A percentile compares a stretch with the other conserved stretches of the same genome.
These are phyloP conservation scores for Motacilla tschutschensis DNA, from an alignment of 2,113 vertebrate species.

Conservation along the genomic window DNA sequence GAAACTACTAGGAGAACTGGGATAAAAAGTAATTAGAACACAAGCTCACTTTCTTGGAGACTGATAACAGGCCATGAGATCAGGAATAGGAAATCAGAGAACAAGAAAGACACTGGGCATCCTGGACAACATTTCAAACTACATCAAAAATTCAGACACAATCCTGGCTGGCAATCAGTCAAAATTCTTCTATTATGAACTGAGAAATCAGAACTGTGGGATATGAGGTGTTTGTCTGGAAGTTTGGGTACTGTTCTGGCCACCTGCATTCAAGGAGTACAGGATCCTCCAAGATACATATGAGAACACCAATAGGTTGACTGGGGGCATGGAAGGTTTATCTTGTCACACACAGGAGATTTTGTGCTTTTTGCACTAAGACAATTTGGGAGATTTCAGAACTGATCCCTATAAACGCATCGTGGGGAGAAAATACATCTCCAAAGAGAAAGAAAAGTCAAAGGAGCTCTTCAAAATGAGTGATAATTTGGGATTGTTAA, in stretches of 20 bases:
- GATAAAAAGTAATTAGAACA: not conserved
- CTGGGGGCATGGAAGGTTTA: not conserved
- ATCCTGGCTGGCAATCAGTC: not conserved
- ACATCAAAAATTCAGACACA: not conserved
- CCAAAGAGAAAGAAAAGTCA: not conserved
- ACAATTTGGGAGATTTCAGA: not conserved
- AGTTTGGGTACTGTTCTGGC: not conserved
- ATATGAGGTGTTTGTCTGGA: not conserved
- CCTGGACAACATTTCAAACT: not conserved
- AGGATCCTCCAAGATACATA: not conserved
- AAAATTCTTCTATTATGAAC: not conserved
- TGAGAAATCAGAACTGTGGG: not conserved
- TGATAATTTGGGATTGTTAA: not conserved
- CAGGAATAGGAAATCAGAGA: not conserved
- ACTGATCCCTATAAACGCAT: not conserved
- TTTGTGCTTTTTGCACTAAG: not conserved
- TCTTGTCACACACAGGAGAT: not conserved
- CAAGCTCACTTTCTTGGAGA: not conserved
- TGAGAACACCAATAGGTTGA: not conserved
- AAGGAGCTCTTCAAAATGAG: not conserved
- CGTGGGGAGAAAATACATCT: not conserved
- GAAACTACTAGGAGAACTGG: not conserved
- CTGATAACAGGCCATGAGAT: not conserved
- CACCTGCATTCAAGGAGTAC: not conserved
- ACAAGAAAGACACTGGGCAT: not conserved